Evolutionary conservation across 2,113 vertebrate species (phyloP).

Genomic region (Rutilus rutilus): DNA sequence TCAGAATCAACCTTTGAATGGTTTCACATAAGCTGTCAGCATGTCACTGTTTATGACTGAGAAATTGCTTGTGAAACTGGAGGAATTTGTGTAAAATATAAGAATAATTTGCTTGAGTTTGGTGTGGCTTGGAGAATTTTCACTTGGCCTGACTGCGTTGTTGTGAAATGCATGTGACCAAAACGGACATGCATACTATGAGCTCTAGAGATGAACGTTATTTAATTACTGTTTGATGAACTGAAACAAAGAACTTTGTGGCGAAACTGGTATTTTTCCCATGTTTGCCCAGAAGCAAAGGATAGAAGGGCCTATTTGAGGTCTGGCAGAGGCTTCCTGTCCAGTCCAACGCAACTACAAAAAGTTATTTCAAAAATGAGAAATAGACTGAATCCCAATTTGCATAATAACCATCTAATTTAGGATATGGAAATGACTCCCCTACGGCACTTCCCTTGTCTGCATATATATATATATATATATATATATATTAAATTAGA

Average conservation of each 20-base stretch:
- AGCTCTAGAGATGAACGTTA: slow-evolving; percentile 12
- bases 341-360: background rate
- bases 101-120: slow-evolving; percentile 30
- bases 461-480: background rate
- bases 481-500: background rate
- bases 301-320: slow-evolving; percentile 12
- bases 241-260: slow-evolving; percentile 24
- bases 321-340: slow-evolving; percentile 25
- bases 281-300: background rate
- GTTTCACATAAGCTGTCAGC: background rate
- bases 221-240: slow-evolving; percentile 39
- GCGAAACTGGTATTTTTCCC: slow-evolving; percentile 20
- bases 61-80: background rate
- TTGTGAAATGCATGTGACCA: slow-evolving; percentile 19
- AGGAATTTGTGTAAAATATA: slow-evolving; percentile 23
- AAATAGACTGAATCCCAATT: slow-evolving; percentile 3
- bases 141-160: slow-evolving; percentile 25
- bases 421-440: background rate
- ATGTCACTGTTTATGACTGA: background rate
- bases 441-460: background rate
- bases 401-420: background rate
- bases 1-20: slow-evolving; percentile 13
- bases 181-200: slow-evolving; percentile 23
- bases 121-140: slow-evolving; percentile 26
- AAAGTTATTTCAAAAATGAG: background rate